Evolutionary conservation across 2,797 vertebrate genomes (phyloP).

Genomic region (Fistularia tabacaria): DNA sequence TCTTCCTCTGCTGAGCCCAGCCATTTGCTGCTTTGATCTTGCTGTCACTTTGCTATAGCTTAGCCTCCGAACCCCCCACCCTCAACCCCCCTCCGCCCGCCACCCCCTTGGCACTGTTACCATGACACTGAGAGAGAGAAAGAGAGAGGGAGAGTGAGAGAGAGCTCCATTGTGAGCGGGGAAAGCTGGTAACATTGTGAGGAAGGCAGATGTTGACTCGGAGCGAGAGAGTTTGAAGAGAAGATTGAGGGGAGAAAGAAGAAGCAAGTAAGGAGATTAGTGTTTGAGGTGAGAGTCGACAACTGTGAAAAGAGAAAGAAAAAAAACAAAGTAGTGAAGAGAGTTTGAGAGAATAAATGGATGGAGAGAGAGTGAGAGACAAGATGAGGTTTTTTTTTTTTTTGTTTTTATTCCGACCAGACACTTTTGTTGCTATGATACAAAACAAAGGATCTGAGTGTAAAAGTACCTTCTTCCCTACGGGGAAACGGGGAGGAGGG

Average conservation of each 20-base stretch:
- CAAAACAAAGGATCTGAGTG: too few species aligned
- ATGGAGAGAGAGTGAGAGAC: constrained; percentile 5
- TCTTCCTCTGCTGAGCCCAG: constrained; percentile 25
- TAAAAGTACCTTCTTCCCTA: too few species aligned
- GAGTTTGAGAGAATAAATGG: neutral
- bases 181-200: constrained; percentile 4
- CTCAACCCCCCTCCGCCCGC: neutral
- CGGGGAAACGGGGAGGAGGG: too few species aligned
- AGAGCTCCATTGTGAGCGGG: neutral
- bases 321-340: constrained; percentile 6
- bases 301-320: constrained; percentile 9
- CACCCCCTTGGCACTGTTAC: constrained; percentile 34
- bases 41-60: constrained; percentile 21
- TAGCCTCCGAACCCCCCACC: constrained; percentile 7
- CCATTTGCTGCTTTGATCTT: constrained; percentile 51
- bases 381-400: neutral
- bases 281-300: constrained; percentile 8
- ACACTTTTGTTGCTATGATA: too few species aligned
- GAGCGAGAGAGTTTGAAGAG: constrained; percentile 14
- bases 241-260: neutral
- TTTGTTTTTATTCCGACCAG: neutral
- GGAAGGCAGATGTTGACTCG: constrained; percentile 20
- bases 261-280: constrained; percentile 11
- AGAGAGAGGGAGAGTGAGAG: constrained; percentile 6
- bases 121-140: constrained; percentile 35